Conservation (phyloP, 2,797 vertebrate genomes). For the Anguilla pacifica region DNA sequence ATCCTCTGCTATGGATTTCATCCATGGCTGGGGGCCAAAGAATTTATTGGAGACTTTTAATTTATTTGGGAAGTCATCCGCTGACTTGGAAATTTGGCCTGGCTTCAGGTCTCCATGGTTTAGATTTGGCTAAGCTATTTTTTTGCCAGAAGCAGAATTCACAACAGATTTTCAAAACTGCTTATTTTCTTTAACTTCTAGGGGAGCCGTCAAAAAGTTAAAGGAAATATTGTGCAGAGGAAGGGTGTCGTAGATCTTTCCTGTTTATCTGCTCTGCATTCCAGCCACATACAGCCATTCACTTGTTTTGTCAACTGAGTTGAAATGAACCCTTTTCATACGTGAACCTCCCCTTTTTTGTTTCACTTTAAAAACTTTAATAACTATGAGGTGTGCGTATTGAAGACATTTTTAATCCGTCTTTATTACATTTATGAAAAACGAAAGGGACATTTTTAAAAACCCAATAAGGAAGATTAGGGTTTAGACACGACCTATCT, state of each 20-base stretch:
- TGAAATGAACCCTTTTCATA: background rate
- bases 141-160: conserved; percentile 41
- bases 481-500: background rate
- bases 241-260: conserved; percentile 25
- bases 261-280: background rate
- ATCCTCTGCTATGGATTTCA: conserved; percentile 40
- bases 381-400: background rate
- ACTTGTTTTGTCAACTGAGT: background rate
- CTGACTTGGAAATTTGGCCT: conserved; percentile 44
- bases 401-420: background rate
- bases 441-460: background rate
- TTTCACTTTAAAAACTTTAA: background rate
- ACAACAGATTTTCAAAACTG: conserved; percentile 39
- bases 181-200: conserved; percentile 44
- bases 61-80: conserved; percentile 55
- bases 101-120: conserved; percentile 25
- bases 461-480: background rate
- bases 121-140: conserved; percentile 47
- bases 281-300: background rate
- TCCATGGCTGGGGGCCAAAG: conserved; percentile 43
- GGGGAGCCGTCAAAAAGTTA: background rate
- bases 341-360: background rate
- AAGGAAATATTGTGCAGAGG: conserved; percentile 38
- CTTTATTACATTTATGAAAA: background rate
- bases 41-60: conserved; percentile 52